Evolutionary conservation across 2,888 invertebrate genomes (phyloP), one percentile per base, ranked within the genome.

Genomic region (Apotomis capreana): DNA sequence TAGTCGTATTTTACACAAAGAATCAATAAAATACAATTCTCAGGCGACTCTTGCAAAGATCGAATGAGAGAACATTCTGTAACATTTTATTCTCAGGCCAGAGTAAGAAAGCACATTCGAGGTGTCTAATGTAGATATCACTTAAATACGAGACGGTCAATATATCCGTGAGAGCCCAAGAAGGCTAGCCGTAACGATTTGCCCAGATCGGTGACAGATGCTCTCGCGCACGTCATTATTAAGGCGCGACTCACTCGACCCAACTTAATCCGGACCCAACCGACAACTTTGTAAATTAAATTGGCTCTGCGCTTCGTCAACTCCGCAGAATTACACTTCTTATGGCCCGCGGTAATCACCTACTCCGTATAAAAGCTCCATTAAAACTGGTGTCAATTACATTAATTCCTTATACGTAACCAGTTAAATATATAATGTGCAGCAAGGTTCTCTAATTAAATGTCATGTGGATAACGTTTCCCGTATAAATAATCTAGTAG

Each of bases 271-370:
- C 88, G 83, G 83, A 85, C 86, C 86, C 86, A 88, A 87, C 87
- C 84, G 84, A 88, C 89, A 85, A 89, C 90, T 90, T 90, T 90
- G 90, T 90, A 89, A 91, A 90, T 89, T 91, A 90, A 91, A 91
- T 91, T 89, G 90, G 85, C 86, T 87, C 84, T 79, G 81, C 80
- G 83, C 84, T 84, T 83, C 85, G 83, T 81, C 84, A 80, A 83
- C 84, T 87, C 85, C 80, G 81, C 82, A 79, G 89, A 87, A 88
- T 86, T 86, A 84, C 86, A 87, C 84, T 89, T 89, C 89, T 89
- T 90, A 88, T 86, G 82, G 88, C 79, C 83, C 78, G 68, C 79
- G 73, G 86, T 89, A 88, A 90, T 90, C 89, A 89, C 86, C 84
- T 80, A 79, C 79, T 80, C 85, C 80, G 87, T 89, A 89, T 89